These are phyloP conservation scores for Noturus placidus DNA, from an alignment of 2,113 vertebrate species.

Conservation along the genomic window DNA sequence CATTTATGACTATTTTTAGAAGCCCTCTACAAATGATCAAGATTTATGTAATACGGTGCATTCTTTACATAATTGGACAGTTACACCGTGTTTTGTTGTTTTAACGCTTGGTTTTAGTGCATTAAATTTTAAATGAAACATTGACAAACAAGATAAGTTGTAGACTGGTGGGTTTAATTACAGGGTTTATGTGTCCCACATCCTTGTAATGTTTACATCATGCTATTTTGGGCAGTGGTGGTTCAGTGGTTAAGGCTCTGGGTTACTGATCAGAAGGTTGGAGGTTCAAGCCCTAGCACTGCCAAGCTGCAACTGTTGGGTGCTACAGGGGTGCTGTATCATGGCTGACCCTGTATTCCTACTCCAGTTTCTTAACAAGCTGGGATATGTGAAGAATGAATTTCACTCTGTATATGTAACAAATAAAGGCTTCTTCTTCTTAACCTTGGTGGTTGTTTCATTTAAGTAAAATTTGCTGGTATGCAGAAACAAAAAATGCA, in stretches of 20 bases:
- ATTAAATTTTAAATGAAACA: not conserved
- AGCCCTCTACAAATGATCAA: not conserved
- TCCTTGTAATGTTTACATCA: not conserved
- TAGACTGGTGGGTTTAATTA: not conserved
- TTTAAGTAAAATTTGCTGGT: not conserved
- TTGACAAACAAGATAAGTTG: not conserved
- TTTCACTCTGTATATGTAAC: too few relatives aligned
- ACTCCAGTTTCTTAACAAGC: too few relatives aligned
- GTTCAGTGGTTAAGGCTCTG: too few relatives aligned
- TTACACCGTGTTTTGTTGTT: not conserved
- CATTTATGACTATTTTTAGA: slow-evolving; percentile 49
- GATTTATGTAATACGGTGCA: not conserved
- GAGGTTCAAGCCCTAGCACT: too few relatives aligned
- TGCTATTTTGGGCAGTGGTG: not conserved
- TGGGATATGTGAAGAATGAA: too few relatives aligned
- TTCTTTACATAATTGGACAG: not conserved
- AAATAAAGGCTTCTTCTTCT: too few relatives aligned
- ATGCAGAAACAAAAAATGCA: not conserved
- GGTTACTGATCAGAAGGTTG: too few relatives aligned
- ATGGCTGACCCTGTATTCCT: too few relatives aligned
- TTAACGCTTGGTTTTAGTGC: not conserved
- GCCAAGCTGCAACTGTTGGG: too few relatives aligned
- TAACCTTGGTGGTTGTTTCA: not conserved
- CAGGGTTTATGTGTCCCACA: not conserved
- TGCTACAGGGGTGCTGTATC: too few relatives aligned